Evolutionary conservation across 1,140 invertebrate species (phyloP).

Genomic region (Zaprionus camerounensis): DNA sequence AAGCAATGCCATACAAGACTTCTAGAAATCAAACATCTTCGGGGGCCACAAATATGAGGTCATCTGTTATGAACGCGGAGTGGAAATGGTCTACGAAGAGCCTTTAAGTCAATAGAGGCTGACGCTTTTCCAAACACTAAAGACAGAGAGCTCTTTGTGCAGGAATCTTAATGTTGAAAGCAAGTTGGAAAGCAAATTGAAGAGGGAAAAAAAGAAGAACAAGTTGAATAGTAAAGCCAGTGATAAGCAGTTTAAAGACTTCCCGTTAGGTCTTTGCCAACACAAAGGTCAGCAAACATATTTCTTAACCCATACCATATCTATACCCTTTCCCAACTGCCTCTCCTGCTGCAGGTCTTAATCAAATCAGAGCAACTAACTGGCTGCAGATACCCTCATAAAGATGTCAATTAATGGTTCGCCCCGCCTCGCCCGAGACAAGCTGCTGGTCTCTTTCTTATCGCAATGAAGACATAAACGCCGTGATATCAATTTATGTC

Average conservation of each 20-base stretch:
- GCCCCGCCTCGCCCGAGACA: neutral
- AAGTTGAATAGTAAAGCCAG: neutral
- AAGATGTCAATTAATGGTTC: slow-evolving; percentile 81
- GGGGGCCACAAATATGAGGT: slow-evolving; percentile 70
- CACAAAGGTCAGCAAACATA: slow-evolving; percentile 7
- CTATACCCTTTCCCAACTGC: neutral
- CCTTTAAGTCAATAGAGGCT: slow-evolving; percentile 67
- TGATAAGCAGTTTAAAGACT: neutral
- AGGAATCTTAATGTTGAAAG: neutral
- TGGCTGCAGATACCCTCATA: slow-evolving; percentile 71
- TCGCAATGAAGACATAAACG: slow-evolving; percentile 80
- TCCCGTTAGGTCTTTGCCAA: neutral
- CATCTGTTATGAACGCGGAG: slow-evolving; percentile 75
- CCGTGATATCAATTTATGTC: slow-evolving; percentile 82
- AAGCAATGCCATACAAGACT: slow-evolving; percentile 51
- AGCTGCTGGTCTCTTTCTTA: slow-evolving; percentile 52
- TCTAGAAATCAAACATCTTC: slow-evolving; percentile 68
- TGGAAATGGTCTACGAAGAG: slow-evolving; percentile 56
- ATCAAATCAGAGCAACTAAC: slow-evolving; percentile 67
- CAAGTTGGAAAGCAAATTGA: neutral
- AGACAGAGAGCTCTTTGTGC: neutral
- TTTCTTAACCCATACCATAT: neutral
- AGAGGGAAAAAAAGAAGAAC: neutral
- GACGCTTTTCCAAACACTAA: neutral
- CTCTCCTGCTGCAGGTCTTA: slow-evolving; percentile 40